These are phyloP conservation scores for Morelia viridis DNA, from an alignment of 2,797 vertebrate genomes.

Conservation along the genomic window DNA sequence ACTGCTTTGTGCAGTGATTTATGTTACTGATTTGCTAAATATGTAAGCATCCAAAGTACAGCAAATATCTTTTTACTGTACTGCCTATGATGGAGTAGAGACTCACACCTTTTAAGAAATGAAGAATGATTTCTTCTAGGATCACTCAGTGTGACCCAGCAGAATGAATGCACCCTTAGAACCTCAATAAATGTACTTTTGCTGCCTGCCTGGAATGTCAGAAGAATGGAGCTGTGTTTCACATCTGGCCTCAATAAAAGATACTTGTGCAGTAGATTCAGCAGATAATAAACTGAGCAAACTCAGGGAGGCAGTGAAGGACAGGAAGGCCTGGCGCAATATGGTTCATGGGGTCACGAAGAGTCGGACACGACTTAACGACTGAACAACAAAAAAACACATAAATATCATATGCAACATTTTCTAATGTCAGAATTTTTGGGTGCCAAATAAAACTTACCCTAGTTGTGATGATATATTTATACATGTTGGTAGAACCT, in stretches of 20 bases:
- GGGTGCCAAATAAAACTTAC: not conserved
- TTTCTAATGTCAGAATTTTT: not conserved
- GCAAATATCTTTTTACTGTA: not conserved
- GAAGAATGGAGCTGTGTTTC: not conserved
- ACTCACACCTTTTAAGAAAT: not conserved
- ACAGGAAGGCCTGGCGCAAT: too few species aligned
- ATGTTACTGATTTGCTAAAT: not conserved
- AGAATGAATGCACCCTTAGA: not conserved
- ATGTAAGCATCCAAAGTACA: not conserved
- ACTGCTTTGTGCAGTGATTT: not conserved
- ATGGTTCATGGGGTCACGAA: too few species aligned
- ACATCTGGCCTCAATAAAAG: not conserved
- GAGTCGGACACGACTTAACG: too few species aligned
- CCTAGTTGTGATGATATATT: not conserved
- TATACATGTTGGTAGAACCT: not conserved
- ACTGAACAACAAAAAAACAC: too few species aligned
- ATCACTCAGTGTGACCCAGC: not conserved
- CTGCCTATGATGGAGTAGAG: not conserved
- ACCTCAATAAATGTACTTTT: not conserved
- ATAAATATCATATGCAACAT: not conserved
- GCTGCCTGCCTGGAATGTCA: not conserved
- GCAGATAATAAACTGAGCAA: not conserved
- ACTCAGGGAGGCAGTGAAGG: too few species aligned
- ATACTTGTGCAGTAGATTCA: not conserved
- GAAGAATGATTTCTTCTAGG: not conserved